Conservation (phyloP, 2,888 invertebrate species). For the Cheilosia pagana region DNA sequence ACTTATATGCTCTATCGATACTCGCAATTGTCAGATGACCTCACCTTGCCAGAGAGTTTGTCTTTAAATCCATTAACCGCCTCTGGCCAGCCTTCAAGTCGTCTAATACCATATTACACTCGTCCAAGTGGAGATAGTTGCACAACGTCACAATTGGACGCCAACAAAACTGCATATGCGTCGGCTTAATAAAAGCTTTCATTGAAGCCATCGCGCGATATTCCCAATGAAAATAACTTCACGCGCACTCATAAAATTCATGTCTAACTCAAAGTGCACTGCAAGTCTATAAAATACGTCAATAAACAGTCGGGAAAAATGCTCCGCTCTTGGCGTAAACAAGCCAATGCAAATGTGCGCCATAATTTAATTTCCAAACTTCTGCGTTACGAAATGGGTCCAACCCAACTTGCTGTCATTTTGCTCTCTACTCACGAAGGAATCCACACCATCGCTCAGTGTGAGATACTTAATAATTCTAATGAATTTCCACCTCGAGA, state of each 20-base stretch:
- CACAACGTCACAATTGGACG: no score
- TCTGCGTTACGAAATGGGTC: slow-evolving; percentile 1
- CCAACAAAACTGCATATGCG: no score
- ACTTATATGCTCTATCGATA: not conserved
- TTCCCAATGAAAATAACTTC: no score
- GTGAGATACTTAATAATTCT: slow-evolving; percentile 22
- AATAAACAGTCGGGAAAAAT: slow-evolving; percentile 12
- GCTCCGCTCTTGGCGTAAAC: slow-evolving; percentile 10
- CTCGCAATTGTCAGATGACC: not conserved
- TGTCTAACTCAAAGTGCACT: slow-evolving; percentile 16
- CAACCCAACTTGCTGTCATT: slow-evolving; percentile 29
- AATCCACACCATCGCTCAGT: slow-evolving; percentile 25
- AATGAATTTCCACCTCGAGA: slow-evolving; percentile 1
- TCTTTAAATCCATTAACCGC: not conserved
- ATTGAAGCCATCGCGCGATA: no score
- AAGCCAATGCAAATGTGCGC: slow-evolving; percentile 30
- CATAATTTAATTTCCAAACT: no score
- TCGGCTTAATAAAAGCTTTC: no score
- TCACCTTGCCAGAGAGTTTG: slow-evolving; percentile 7
- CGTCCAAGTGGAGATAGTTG: not conserved
- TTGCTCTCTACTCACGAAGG: slow-evolving; percentile 15
- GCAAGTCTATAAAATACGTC: slow-evolving; percentile 15
- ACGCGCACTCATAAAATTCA: no score
- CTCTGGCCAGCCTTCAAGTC: slow-evolving; percentile 12
- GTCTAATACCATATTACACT: not conserved